phyloP scores from a whole-genome alignment of 1,140 invertebrate species.

The Lordiphosa clarofinis region DNA sequence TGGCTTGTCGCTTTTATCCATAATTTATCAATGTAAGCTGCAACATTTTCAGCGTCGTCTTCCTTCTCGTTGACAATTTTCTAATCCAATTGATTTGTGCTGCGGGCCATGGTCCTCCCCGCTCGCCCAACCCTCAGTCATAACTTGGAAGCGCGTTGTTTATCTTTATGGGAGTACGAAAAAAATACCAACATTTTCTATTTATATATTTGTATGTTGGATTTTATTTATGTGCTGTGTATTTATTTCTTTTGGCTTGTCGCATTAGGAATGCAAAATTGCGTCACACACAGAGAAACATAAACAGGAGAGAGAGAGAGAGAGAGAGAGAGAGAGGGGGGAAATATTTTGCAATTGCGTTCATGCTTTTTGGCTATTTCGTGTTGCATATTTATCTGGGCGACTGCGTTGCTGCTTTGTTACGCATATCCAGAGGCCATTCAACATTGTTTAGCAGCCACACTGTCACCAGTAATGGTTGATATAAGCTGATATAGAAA shows the following conservation, averaged over 20 bases:
- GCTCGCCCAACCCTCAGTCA: conserved; percentile 13
- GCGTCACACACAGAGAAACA: conserved; percentile 39
- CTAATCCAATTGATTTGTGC: conserved; percentile 76
- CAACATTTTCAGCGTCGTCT: conserved; percentile 50
- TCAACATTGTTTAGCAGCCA: neutral
- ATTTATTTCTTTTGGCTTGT: conserved; percentile 62
- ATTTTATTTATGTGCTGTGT: conserved; percentile 65
- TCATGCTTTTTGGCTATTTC: conserved; percentile 29
- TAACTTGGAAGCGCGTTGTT: conserved; percentile 58
- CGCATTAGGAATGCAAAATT: conserved; percentile 73
- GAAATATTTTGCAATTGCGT: conserved; percentile 21
- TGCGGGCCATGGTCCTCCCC: conserved; percentile 39
- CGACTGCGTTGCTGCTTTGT: conserved; percentile 15
- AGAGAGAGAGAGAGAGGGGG: conserved; percentile 1
- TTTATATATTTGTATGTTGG: conserved; percentile 10
- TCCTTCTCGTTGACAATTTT: conserved; percentile 67
- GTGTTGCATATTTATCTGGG: conserved; percentile 65
- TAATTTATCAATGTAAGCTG: conserved; percentile 74
- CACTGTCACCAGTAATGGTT: too few relatives aligned
- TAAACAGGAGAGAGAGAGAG: too few relatives aligned
- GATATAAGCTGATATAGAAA: too few relatives aligned
- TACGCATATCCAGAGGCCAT: conserved; percentile 36
- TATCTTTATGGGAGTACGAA: conserved; percentile 46
- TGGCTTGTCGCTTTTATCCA: conserved; percentile 59
- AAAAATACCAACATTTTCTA: conserved; percentile 5